Evolutionary conservation across 2,797 vertebrate genomes (phyloP), one percentile per base, ranked within the genome.

Genomic region (Clamator glandarius): DNA sequence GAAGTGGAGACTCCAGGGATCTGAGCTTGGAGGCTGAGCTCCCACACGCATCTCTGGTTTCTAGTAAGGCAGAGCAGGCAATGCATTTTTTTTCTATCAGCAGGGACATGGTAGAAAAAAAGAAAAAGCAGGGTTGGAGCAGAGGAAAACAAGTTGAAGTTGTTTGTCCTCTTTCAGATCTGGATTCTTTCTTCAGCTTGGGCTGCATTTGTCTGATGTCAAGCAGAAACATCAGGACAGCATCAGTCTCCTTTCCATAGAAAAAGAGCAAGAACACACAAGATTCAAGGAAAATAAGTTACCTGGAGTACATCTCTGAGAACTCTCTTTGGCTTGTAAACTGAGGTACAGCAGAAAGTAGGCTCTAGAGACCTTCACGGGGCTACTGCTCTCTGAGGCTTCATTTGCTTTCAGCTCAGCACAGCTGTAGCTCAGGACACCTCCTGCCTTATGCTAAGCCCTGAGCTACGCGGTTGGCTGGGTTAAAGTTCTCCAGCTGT

Each of bases 271-370:
- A 79, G 78, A 82, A 69, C 8, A 15, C 6, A 8, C 46, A n/a
- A 70, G 33, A 69, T 21, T 9, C 12, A 24, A 67, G 54, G 33
- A 54, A 41, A 42, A 17, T 50, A 68, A 75, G n/a, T 46, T 36
- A 55, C 29, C 50, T 84, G 84, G 26, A 64, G 67, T 19, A 21
- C 6, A 61, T 54, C 78, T 69, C 87, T 67, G 58, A 87, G 81
- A 87, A 84, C 42, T 72, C 17, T 36, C 67, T 92, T 89, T 61
- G 78, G 36, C 41, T 94, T 83, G 20, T 59, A 48, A 77, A 77
- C 1, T 59, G 57, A 55, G 36, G 57, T 15, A 67, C 66, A 76
- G 69, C 35, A 13, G 14, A 11, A 41, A 57, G 23, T 3, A 48
- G 55, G 26, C 62, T 90, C 51, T 39, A 51, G 57, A 57, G n/a